Evolutionary conservation across 2,888 invertebrate species (phyloP), one percentile per base, ranked within the genome.

Genomic region (Aleiodes alternator): DNA sequence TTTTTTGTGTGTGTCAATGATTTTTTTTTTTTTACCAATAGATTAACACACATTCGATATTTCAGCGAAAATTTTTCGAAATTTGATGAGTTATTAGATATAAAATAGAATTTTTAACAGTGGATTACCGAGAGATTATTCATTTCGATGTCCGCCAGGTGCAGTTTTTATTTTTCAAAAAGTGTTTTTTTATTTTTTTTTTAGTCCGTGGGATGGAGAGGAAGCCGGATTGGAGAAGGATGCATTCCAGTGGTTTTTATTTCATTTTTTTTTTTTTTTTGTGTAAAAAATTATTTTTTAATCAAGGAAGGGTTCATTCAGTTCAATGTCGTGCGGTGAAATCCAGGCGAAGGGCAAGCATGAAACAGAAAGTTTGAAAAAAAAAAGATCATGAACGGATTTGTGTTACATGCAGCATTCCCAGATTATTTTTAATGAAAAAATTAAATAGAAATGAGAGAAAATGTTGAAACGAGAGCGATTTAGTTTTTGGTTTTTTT

Each of bases 341-440:
- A 85, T 89, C 90, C 89, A 87, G 89, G 86, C 86, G 87, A 76
- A 84, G 84, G 88, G 88, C 87, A 90, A 90, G 90, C 90, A 90
- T 90, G 90, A 89, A 90, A 90, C 90, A 89, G 89, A 90, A 89
- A 89, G 84, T 88, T 87, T 77, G 23, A 23, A 86, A 86, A 90
- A 84, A 89, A 43, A 82, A 83, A 86, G 82, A 88, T 83, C 87
- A 87, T 89, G 87, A 89, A 88, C 86, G 83, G 85, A 86, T 84
- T 82, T 85, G 84, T 83, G 78, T 84, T 64, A 78, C 82, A 78
- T 82, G 81, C 81, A 80, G 57, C 76, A 70, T 75, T 69, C 73
- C 74, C 53, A 77, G 76, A 75, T 43, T 43, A 9, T 43, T 43
- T 9, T 75, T 43, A 64, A 71, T 59, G 43, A 34, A 53, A 31